Conservation (phyloP, 2,888 invertebrate species). For the Atherix ibis region DNA sequence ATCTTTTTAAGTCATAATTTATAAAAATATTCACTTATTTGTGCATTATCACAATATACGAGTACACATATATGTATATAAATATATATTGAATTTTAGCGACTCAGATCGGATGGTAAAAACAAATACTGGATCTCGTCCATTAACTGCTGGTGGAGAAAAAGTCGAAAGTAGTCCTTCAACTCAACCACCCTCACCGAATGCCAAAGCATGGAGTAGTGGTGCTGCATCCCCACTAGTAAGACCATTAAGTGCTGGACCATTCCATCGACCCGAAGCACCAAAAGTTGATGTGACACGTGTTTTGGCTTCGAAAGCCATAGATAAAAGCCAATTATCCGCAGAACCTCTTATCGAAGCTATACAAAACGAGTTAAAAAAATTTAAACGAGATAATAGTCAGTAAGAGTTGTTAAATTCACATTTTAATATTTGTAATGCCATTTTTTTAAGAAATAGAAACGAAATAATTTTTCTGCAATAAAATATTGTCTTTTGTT, state of each 20-base stretch:
- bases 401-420: conserved; percentile 4
- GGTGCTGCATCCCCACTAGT: conserved; percentile 35
- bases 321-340: conserved; percentile 43
- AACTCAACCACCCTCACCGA: conserved; percentile 31
- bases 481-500: too few species aligned
- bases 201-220: conserved; percentile 37
- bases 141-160: conserved; percentile 28
- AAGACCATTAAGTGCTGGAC: conserved; percentile 49
- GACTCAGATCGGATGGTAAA: conserved; percentile 11
- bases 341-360: conserved; percentile 71
- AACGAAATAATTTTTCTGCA: too few species aligned
- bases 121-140: conserved; percentile 20
- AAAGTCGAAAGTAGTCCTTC: conserved; percentile 24
- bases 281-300: conserved; percentile 21
- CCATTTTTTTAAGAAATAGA: too few species aligned
- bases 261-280: conserved; percentile 39
- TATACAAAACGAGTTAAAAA: conserved; percentile 53
- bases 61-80: too few species aligned
- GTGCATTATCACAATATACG: too few species aligned
- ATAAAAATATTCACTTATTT: too few species aligned
- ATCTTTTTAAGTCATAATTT: too few species aligned
- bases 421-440: background rate
- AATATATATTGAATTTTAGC: too few species aligned
- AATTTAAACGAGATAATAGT: conserved; percentile 22
- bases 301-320: conserved; percentile 11